phyloP scores from a whole-genome alignment of 2,797 vertebrate genomes.

The Muraenolepis orangiensis region DNA sequence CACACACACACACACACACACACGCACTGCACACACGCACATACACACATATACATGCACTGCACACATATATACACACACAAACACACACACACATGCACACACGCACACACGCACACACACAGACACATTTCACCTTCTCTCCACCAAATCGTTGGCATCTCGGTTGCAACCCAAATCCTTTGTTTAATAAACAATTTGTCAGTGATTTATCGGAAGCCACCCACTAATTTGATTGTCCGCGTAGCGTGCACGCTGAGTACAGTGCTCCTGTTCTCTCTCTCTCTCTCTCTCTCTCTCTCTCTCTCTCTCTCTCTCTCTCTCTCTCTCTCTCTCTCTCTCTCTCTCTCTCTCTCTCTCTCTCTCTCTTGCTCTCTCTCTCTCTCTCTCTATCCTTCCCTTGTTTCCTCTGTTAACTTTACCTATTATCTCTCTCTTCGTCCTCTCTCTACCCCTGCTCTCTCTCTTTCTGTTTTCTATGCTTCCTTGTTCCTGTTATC shows the following conservation, averaged over 20 bases:
- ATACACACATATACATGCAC: conserved; percentile 6
- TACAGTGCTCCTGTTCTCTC: conserved; percentile 16
- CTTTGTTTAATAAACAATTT: conserved; percentile 94
- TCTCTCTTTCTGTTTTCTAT: neutral
- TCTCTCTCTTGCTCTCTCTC: neutral
- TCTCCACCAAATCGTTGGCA: conserved; percentile 13
- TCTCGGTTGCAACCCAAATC: conserved; percentile 82
- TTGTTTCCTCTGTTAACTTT: neutral
- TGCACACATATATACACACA: neutral
- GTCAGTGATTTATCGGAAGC: conserved; percentile 85
- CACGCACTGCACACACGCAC: neutral
- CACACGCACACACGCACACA: conserved; percentile 6
- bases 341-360: conserved; percentile 2
- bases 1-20: neutral
- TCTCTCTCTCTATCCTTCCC: neutral
- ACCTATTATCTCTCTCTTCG: neutral
- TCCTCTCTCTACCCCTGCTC: neutral
- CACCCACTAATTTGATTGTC: conserved; percentile 66
- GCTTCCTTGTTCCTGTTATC: neutral
- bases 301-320: conserved; percentile 28
- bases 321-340: neutral
- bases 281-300: conserved; percentile 1
- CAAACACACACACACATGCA: conserved; percentile 9
- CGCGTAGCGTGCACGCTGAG: conserved; percentile 50
- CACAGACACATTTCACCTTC: neutral